Conservation (phyloP, 2,888 invertebrate genomes). For the Stictocephala bisonia region DNA sequence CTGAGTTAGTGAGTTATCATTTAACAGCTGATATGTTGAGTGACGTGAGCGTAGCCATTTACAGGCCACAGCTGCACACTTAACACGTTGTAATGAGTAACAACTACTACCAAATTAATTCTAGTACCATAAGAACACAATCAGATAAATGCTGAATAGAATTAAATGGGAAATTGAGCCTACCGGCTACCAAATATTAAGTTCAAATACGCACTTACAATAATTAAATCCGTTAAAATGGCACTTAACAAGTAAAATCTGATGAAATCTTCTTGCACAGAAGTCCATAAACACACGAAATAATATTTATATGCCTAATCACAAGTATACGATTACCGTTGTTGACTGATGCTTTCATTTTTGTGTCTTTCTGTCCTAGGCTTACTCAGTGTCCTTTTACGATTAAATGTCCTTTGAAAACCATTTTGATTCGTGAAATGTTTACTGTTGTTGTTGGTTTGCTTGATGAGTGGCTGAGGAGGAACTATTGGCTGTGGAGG, state of each 20-base stretch:
- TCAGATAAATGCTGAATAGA: conserved; percentile 29
- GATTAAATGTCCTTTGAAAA: conserved; percentile 52
- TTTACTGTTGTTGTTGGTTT: conserved; percentile 48
- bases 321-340: conserved; percentile 42
- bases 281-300: conserved; percentile 8
- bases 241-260: conserved; percentile 8
- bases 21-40: conserved; percentile 23
- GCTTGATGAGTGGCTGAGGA: neutral
- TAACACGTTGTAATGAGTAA: too few relatives aligned
- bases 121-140: conserved; percentile 13
- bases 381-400: conserved; percentile 48
- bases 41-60: too few relatives aligned
- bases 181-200: neutral
- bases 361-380: conserved; percentile 24
- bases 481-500: neutral
- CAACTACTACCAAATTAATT: too few relatives aligned
- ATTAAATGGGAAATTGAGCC: neutral
- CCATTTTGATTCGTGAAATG: conserved; percentile 54
- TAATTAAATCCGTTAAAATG: conserved; percentile 21
- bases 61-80: too few relatives aligned
- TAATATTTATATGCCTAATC: conserved; percentile 18
- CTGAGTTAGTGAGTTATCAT: neutral
- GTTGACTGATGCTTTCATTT: conserved; percentile 33
- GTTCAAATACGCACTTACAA: neutral
- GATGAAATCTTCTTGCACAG: neutral